Base-by-base conservation (phyloP, 1,140 invertebrate genomes). In the Drosophila serrata region DNA sequence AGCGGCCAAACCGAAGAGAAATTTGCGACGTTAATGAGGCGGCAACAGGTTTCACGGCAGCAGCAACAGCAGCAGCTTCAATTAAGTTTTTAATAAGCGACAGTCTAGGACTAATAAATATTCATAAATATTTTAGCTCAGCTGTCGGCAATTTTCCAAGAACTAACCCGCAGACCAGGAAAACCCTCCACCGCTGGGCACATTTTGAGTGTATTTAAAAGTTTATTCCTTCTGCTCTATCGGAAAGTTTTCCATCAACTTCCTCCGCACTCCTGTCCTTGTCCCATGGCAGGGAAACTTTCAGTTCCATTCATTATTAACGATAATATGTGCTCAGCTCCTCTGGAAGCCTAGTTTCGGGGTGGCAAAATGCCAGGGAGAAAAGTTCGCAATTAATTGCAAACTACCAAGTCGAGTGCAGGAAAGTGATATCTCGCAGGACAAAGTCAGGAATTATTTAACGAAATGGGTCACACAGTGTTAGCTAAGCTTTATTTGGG, bases 81-180 rank as follows among this genome's bases (percentile, higher is more conserved):
- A 87, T 88, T 72, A 78, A 42, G 56, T 73, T 55, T 58, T 72
- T 73, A 73, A 73, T 72, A 72, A 53, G 57, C 49, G 60, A 65
- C 60, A 75, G 56, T 74, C 82, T 55, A 39, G 64, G 79, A 48
- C 67, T 88, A 88, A 87, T 84, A 88, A 84, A 87, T 88, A 90
- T 75, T 80, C 84, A 88, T 90, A 72, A 87, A 85, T 85, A 64
- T 53, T 65, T 77, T 13, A 75, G 40, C 60, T 79, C 72, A 69
- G 55, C 70, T 62, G 53, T 55, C 33, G 53, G 53, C 29, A 37
- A 59, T 72, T 58, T 58, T 8, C 15, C 11, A 39, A 70, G 24
- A 17, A 37, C 24, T 27, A 64, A 12, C 56, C 13, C 35, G 9
- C n/a, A 59, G 56, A 22, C 24, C 4, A 42, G 19, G 3, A 40